Conservation (phyloP, 2,888 invertebrate genomes). For the Temnothorax unifasciatus region DNA sequence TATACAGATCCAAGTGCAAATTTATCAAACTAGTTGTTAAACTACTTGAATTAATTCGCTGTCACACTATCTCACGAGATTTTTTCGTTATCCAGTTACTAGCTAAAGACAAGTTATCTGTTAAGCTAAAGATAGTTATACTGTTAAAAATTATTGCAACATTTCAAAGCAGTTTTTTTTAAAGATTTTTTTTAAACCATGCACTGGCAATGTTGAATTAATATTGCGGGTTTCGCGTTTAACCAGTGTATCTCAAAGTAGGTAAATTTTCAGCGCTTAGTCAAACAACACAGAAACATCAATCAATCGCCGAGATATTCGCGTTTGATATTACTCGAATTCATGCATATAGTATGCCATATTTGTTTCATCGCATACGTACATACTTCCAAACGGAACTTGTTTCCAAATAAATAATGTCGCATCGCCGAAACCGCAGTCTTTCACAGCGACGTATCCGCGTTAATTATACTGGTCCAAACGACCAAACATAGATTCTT, state of each 20-base stretch:
- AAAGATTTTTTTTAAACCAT: not conserved
- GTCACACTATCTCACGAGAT: not conserved
- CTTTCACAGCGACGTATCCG: slow-evolving; percentile 30
- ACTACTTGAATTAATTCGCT: not conserved
- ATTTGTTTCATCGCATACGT: slow-evolving; percentile 30
- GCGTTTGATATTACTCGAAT: slow-evolving; percentile 3
- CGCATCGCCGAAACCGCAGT: slow-evolving; percentile 26
- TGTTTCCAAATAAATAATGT: slow-evolving; percentile 8
- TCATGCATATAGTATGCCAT: not conserved
- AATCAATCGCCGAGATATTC: slow-evolving; percentile 14
- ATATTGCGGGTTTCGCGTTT: slow-evolving; percentile 7
- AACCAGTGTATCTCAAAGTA: not conserved
- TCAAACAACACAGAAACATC: slow-evolving; percentile 13
- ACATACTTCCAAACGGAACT: slow-evolving; percentile 5
- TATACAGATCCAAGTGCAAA: not conserved
- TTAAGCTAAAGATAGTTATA: not conserved
- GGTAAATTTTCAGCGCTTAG: slow-evolving; percentile 13
- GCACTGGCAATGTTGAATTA: not conserved
- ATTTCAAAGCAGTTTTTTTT: not conserved
- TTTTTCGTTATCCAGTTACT: not conserved
- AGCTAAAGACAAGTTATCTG: not conserved
- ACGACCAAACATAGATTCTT: slow-evolving; percentile 42
- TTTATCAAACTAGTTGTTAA: not conserved
- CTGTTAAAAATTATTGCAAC: not conserved
- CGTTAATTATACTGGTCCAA: slow-evolving; percentile 48